Evolutionary conservation across 2,113 vertebrate species (phyloP).

Genomic region (Conger conger): DNA sequence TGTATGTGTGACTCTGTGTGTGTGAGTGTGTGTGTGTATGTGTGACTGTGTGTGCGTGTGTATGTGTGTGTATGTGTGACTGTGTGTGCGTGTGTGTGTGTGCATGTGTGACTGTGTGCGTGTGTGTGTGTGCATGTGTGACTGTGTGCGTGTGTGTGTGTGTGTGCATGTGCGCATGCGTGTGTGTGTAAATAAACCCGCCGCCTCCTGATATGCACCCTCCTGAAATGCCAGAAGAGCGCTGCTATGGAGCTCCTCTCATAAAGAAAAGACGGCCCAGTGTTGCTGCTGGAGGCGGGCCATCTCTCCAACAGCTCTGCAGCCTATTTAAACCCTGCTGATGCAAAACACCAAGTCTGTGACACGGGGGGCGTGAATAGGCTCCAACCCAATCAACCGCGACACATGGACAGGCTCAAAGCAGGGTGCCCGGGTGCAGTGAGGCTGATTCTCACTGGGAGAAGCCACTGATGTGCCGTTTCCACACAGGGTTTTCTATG

Average conservation of each 20-base stretch:
- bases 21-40: background rate
- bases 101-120: no score
- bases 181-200: no score
- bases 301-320: background rate
- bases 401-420: background rate
- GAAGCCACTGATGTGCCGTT: constrained; percentile 17
- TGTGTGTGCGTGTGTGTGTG: background rate
- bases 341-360: background rate
- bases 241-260: no score
- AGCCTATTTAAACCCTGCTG: background rate
- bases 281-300: background rate
- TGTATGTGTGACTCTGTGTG: no score
- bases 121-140: background rate
- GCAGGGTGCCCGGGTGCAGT: background rate
- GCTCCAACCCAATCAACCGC: no score
- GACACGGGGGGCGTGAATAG: background rate
- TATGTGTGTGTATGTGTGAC: no score
- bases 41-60: background rate
- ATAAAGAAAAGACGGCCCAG: background rate
- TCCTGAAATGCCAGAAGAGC: no score
- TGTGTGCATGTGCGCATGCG: no score
- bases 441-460: constrained; percentile 22
- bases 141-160: no score
- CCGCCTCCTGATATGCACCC: no score
- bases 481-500: constrained; percentile 20